Evolutionary conservation across 37 sponge, comb jelly and placozoan species (phyloP).

Genomic region (Spongilla lacustris): DNA sequence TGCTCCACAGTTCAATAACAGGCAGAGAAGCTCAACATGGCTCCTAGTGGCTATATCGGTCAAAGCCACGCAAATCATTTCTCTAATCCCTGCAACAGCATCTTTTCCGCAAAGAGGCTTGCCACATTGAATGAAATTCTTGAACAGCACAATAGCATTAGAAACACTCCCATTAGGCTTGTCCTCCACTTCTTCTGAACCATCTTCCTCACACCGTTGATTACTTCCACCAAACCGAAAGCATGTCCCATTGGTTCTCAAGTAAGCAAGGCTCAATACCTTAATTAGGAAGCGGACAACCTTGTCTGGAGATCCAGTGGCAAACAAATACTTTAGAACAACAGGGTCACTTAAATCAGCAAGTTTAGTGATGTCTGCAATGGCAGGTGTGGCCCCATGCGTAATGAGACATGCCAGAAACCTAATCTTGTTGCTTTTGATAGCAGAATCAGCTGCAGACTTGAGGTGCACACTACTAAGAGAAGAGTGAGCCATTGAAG

Average conservation of each 20-base stretch:
- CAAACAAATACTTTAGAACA: not conserved
- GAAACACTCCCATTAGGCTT: not conserved
- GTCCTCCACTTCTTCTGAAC: not conserved
- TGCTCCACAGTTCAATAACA: not conserved
- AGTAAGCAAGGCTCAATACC: not conserved
- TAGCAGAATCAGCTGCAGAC: not conserved
- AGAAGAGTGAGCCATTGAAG: not conserved
- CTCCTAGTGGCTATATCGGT: not conserved
- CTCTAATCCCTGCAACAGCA: not conserved
- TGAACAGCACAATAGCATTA: not conserved
- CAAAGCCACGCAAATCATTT: not conserved
- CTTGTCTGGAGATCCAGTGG: not conserved
- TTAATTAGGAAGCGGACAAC: not conserved
- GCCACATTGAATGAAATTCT: not conserved
- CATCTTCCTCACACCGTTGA: not conserved
- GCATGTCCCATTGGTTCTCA: not conserved
- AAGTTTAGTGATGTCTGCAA: not conserved
- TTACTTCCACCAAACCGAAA: not conserved
- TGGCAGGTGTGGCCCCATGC: not conserved
- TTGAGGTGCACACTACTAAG: not conserved
- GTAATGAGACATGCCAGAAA: not conserved
- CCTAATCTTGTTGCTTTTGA: not conserved
- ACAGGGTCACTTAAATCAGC: not conserved
- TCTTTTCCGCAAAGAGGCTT: not conserved
- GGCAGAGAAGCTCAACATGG: not conserved